Percentiles rank a stretch among this genome's conserved stretches.
These are phyloP conservation scores for Bombus sylvicola DNA, from an alignment of 1,140 invertebrate genomes.

Conservation along the genomic window DNA sequence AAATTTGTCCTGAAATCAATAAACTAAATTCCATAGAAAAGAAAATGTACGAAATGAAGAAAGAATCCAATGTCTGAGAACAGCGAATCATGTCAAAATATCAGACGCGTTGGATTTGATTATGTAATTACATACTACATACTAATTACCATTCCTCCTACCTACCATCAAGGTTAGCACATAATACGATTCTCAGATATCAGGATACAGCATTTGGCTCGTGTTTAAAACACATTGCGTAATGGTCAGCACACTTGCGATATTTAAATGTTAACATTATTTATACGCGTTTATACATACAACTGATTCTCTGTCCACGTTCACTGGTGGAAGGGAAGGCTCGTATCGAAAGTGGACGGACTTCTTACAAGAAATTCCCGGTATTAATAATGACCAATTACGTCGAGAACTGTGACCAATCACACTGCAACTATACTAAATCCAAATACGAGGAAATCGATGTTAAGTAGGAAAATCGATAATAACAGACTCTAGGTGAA, in stretches of 20 bases:
- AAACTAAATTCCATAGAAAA: too few relatives aligned
- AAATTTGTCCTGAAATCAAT: too few relatives aligned
- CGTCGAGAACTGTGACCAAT: neutral
- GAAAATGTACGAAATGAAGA: neutral
- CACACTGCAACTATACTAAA: neutral
- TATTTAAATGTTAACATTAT: neutral
- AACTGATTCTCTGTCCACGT: slow-evolving; percentile 19
- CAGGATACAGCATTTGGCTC: neutral
- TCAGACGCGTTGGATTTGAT: too few relatives aligned
- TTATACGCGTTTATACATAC: neutral
- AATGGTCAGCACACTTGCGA: neutral
- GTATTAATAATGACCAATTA: slow-evolving; percentile 9
- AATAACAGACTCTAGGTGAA: neutral
- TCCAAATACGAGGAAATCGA: neutral
- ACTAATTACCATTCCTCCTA: too few relatives aligned
- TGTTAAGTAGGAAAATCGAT: neutral
- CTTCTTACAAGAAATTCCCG: slow-evolving; percentile 15
- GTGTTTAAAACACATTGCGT: neutral
- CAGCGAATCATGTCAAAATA: too few relatives aligned
- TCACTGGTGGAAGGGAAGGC: slow-evolving; percentile 7
- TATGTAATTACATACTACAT: too few relatives aligned
- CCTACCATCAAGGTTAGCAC: slow-evolving; percentile 10
- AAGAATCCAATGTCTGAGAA: neutral
- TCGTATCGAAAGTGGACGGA: neutral
- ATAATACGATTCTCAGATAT: neutral